These are phyloP conservation scores for Musca vetustissima DNA, from an alignment of 1,140 invertebrate species.

Conservation along the genomic window DNA sequence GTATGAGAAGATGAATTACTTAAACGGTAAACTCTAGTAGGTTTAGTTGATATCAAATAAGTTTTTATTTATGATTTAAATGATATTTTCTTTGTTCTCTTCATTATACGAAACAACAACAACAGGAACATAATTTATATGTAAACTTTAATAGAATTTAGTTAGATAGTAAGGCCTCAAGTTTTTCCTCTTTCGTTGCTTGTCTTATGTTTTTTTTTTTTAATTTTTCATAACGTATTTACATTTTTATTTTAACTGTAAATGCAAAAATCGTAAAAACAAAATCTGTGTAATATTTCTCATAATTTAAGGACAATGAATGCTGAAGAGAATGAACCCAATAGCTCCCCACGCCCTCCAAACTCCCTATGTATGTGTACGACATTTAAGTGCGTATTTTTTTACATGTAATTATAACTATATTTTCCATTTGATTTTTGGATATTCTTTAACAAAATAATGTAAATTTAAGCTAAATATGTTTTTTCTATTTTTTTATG, in stretches of 20 bases:
- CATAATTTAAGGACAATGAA: slow-evolving; percentile 7
- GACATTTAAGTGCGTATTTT: slow-evolving; percentile 3
- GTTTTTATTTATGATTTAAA: not conserved
- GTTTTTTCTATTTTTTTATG: not conserved
- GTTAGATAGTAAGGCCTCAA: too few species aligned
- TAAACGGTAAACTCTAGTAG: slow-evolving; percentile 5
- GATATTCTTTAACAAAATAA: not conserved
- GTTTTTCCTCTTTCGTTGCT: too few species aligned
- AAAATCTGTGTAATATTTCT: slow-evolving; percentile 18
- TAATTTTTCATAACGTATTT: too few species aligned
- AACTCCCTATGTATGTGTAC: not conserved
- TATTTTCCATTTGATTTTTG: slow-evolving; percentile 6
- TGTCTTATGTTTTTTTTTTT: too few species aligned
- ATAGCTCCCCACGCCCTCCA: too few species aligned
- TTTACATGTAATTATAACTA: not conserved
- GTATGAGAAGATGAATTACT: slow-evolving; percentile 12
- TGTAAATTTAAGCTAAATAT: slow-evolving; percentile 2
- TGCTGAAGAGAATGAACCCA: not conserved
- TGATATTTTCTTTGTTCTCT: not conserved
- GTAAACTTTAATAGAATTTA: not conserved
- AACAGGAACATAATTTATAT: not conserved
- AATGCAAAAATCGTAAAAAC: not conserved
- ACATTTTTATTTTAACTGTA: too few species aligned
- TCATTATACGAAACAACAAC: not conserved
- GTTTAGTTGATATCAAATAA: not conserved